Evolutionary conservation across 2,797 vertebrate genomes (phyloP).

Genomic region (Mormyrus proboscirostris): DNA sequence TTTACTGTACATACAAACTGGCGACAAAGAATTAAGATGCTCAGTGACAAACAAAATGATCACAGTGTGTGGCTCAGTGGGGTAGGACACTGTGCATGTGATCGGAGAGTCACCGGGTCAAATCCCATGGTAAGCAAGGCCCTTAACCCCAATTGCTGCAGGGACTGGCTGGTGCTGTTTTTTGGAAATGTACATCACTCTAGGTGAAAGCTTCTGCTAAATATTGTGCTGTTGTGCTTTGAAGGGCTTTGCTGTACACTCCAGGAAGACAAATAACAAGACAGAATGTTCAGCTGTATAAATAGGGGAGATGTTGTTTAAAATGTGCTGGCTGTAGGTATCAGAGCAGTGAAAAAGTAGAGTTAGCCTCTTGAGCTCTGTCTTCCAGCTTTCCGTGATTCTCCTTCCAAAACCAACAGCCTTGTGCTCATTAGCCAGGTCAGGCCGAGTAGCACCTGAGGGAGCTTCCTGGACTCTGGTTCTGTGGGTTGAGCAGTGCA

Average conservation of each 20-base stretch:
- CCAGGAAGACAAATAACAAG: not conserved
- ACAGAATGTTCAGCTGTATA: not conserved
- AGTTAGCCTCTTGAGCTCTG: not conserved
- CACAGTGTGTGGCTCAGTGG: not conserved
- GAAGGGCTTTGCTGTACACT: not conserved
- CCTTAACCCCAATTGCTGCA: not conserved
- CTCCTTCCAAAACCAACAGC: not conserved
- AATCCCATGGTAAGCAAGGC: not conserved
- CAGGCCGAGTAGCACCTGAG: not conserved
- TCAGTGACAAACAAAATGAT: not conserved
- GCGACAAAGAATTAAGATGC: not conserved
- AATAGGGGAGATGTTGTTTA: not conserved
- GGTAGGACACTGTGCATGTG: not conserved
- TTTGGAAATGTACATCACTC: not conserved
- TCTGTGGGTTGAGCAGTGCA: not conserved
- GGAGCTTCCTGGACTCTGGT: not conserved
- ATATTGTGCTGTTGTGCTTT: not conserved
- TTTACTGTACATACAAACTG: not conserved
- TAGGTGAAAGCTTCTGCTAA: not conserved
- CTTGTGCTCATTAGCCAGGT: not conserved
- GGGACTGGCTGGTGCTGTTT: not conserved
- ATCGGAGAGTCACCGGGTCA: not conserved
- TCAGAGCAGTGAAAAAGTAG: not conserved
- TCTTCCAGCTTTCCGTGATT: not conserved
- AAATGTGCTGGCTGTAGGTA: not conserved